Conservation (phyloP, 2,888 invertebrate genomes). For the Hirtodrosophila duncani region DNA sequence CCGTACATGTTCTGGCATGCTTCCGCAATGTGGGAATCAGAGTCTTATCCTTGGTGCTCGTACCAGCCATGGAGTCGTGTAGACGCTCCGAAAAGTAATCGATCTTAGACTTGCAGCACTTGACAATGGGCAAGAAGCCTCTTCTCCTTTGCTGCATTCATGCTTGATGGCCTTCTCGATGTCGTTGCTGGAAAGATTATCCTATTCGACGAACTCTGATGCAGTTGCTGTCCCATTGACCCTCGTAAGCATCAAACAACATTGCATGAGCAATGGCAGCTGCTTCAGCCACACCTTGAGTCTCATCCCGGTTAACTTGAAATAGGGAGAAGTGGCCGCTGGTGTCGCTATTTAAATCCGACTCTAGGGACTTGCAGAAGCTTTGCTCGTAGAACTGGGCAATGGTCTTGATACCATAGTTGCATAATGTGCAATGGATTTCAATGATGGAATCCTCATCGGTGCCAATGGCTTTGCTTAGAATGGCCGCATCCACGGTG, state of each 20-base stretch:
- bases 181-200: conserved; percentile 88
- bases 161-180: conserved; percentile 91
- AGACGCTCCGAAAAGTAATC: conserved; percentile 95
- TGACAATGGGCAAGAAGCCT: conserved; percentile 81
- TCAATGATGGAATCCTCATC: conserved; percentile 95
- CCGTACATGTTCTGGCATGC: conserved; percentile 91
- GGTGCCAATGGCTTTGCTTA: conserved; percentile 94
- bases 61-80: conserved; percentile 93
- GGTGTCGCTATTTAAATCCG: conserved; percentile 93
- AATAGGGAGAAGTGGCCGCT: conserved; percentile 96
- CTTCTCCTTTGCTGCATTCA: conserved; percentile 92
- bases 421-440: conserved; percentile 93
- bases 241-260: conserved; percentile 87
- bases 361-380: conserved; percentile 89
- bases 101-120: conserved; percentile 93
- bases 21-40: conserved; percentile 93
- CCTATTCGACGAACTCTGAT: conserved; percentile 91
- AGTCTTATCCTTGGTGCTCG: conserved; percentile 92
- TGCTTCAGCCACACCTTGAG: conserved; percentile 88
- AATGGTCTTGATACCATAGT: conserved; percentile 92
- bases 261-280: conserved; percentile 90
- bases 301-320: conserved; percentile 94
- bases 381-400: conserved; percentile 91
- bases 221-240: conserved; percentile 92
- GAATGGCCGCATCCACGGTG: conserved; percentile 88